Base-by-base conservation (phyloP, 1,140 invertebrate species). In the Drosophila navojoa region DNA sequence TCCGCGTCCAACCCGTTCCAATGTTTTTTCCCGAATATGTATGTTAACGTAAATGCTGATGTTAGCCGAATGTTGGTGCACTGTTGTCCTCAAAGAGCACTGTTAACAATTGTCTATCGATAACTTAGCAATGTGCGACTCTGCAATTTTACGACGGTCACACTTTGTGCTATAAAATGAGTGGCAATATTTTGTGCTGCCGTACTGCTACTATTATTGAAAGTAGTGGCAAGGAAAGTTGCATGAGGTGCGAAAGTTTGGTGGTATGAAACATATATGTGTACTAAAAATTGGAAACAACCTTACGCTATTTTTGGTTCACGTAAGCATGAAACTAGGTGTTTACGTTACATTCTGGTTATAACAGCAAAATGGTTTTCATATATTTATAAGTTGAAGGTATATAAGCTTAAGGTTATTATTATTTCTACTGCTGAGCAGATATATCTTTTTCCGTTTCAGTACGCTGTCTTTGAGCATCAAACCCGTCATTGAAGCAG, bases 1-100 rank as follows among this genome's bases (percentile, higher is more conserved):
- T 54, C 49, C 70, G 63, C 70, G 42, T 59, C 57, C 57, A 59
- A 59, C 42, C 57, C 57, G 57, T 59, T 22, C 42, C 42, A 59
- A 47, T 59, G 57, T 47, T 47, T 59, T 58, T 59, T 59, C 44
- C 57, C 25, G 57, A 59, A 59, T 59, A 59, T 59, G 32, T 32
- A 59, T 59, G 57, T 59, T 59, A 59, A 32, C 27, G 57, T 45
- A 32, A 59, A 59, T 32, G 42, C n/a, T 42, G 42, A 59, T 59
- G 11, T 59, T 59, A 45, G 10, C 15, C 25, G 9, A 59, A n/a
- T 32, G 25, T 32, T 55, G 5, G 5, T 7, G 1, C n/a, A 9
- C 25, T 45, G 40, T 59, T 59, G 15, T 10, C 2, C 57, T 35
- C 57, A 45, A 47, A 59, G 5, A 11, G 42, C 10, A 47, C 42